Evolutionary conservation across 2,797 vertebrate genomes (phyloP), one percentile per base, ranked within the genome.

Genomic region (Falco berigora): DNA sequence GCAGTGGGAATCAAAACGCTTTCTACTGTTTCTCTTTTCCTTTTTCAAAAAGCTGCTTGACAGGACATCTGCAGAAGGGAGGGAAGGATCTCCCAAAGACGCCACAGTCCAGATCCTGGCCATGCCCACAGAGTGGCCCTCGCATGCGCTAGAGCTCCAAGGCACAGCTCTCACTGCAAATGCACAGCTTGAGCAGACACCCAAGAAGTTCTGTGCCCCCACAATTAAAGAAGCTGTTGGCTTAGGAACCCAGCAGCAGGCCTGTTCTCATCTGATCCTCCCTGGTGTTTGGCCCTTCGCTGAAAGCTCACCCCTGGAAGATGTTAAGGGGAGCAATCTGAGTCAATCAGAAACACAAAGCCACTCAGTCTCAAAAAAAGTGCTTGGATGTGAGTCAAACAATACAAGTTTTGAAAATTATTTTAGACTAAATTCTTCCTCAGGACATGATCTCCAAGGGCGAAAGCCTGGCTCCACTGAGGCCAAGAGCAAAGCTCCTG

Each of bases 401-500:
- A 83, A 71, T 16, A 34, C 69, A 69, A 76, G 38, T 59, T 88
- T 62, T 64, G 71, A 80, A 62, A 90, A 90, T 72, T 40, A 86
- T 77, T 97, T 95, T 91, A 80, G 72, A 12, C 69, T 75, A 58
- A 83, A 92, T 86, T 95, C 69, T 88, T 94, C 90, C 88, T 83
- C 78, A 23, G 87, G 82, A 77, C 79, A 34, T 10, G 61, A 52
- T 91, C 69, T 95, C 80, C 46, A 46, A 53, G 81, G 88, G 85
- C 58, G 62, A 93, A 90, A 95, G 46, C 58, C 52, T 9, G 15
- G 82, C 56, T 76, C 56, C 69, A 80, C 32, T 0, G 5, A 93
- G 92, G 76, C 72, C 64, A 91, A 94, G 56, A 95, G 81, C 75
- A 95, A 68, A 96, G 81, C 94, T 92, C 86, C 87, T 90, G 79